Evolutionary conservation across 92 coral and sea anemone genomes (phyloP), one percentile per base, ranked within the genome.

Genomic region (Heteractis magnifica): DNA sequence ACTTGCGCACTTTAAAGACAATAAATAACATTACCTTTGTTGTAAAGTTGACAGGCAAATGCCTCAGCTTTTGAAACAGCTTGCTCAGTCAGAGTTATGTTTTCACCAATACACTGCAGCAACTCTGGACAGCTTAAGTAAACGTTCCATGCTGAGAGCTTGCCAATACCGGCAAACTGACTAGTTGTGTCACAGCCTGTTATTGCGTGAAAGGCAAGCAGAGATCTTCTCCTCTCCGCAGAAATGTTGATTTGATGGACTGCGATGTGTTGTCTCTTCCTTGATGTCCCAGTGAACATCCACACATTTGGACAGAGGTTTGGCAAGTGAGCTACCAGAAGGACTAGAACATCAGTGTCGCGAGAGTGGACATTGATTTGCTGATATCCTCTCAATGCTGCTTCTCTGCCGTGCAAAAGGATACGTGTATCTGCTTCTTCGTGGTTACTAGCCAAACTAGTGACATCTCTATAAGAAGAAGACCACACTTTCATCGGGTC

Each of bases 251-350:
- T 34, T 34, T 34, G 44, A 34, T 34, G 44, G 44, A 34, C 44
- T 34, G 44, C 44, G 44, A 34, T 34, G 44, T 34, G 2, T 34
- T 52, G 73, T 83, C 65, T 84, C 34, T 60, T 59, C 70, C 75
- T 89, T 51, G 89, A 52, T 72, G 91, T 88, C 65, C 94, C 94
- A 79, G 87, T 60, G 72, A 88, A 85, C 90, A 88, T 85, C 92
- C 92, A 91, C 19, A 91, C 81, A n/a, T 55, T 84, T 70, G 62
- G 86, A 65, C 87, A 88, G 50, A 91, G 88, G 58, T 71, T 55
- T 44, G 65, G 84, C 65, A 72, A 70, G 85, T 92, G 92, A 65
- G 95, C 92, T 68, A 86, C 6, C 59, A 89, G 85, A 64, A 92
- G 92, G 70, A 92, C 85, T 52, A 91, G 72, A 53, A 88, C 88